Conservation (phyloP, 2,888 invertebrate genomes). For the Melinaea menophilus region DNA sequence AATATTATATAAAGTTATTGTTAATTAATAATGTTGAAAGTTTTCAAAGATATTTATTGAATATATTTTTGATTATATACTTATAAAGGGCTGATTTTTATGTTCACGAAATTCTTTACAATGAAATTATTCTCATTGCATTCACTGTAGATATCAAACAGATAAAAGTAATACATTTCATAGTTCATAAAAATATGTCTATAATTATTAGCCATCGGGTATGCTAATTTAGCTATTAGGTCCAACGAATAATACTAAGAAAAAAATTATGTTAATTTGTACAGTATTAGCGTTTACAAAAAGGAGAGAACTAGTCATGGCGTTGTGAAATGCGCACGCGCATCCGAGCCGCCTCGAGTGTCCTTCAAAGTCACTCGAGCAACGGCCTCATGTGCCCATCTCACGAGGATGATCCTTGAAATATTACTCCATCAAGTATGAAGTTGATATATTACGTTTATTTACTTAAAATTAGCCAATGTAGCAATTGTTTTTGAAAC, state of each 20-base stretch:
- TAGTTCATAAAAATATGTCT: too few species aligned
- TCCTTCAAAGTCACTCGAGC: conserved; percentile 26
- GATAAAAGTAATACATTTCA: too few species aligned
- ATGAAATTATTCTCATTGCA: too few species aligned
- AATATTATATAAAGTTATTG: too few species aligned
- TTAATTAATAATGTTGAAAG: too few species aligned
- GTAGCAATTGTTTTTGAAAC: too few species aligned
- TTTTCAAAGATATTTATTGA: too few species aligned
- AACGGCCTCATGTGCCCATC: conserved; percentile 8
- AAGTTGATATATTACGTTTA: neutral
- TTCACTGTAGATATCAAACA: too few species aligned
- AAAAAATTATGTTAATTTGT: conserved; percentile 6
- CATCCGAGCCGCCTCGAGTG: conserved; percentile 19
- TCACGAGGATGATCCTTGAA: neutral
- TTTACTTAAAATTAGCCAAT: neutral
- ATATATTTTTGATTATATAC: too few species aligned
- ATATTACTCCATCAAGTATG: neutral
- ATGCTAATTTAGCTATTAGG: neutral
- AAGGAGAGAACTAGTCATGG: conserved; percentile 18
- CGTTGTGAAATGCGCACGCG: conserved; percentile 28
- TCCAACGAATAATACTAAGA: neutral
- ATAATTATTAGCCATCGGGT: neutral
- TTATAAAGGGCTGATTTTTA: too few species aligned
- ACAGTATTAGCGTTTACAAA: conserved; percentile 7
- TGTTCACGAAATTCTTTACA: too few species aligned